These are phyloP conservation scores for Trichonephila inaurata DNA, from an alignment of 1,140 invertebrate species.

Conservation along the genomic window DNA sequence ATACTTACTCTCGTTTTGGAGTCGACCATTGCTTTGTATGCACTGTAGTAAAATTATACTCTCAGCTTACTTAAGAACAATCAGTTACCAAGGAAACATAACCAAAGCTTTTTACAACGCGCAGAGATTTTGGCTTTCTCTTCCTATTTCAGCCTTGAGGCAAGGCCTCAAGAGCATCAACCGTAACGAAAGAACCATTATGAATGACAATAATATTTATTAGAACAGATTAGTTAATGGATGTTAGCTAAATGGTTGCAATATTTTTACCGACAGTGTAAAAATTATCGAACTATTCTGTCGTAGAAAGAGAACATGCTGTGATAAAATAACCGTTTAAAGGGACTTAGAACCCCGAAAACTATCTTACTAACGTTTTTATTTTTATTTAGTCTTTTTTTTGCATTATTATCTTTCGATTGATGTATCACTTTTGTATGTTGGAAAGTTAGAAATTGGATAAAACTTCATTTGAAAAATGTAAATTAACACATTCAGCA, in stretches of 20 bases:
- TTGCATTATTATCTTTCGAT: too few species aligned
- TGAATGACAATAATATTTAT: neutral
- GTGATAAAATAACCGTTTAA: neutral
- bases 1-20: conserved; percentile 45
- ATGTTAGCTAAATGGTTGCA: neutral
- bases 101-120: neutral
- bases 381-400: too few species aligned
- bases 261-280: neutral
- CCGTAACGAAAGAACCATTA: neutral
- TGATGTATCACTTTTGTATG: too few species aligned
- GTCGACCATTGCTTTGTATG: conserved; percentile 38
- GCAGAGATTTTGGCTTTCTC: conserved; percentile 38
- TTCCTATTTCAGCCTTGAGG: conserved; percentile 17
- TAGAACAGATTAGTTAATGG: conserved; percentile 9
- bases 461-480: too few species aligned
- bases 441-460: too few species aligned
- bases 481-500: too few species aligned
- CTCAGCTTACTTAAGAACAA: conserved; percentile 32
- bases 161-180: neutral
- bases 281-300: neutral
- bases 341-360: too few species aligned
- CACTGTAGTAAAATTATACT: conserved; percentile 4
- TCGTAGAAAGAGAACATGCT: neutral
- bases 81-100: conserved; percentile 49
- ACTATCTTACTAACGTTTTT: too few species aligned